These are phyloP conservation scores for Hirudinaria manillensis DNA, from an alignment of 2,888 invertebrate species.

Conservation along the genomic window DNA sequence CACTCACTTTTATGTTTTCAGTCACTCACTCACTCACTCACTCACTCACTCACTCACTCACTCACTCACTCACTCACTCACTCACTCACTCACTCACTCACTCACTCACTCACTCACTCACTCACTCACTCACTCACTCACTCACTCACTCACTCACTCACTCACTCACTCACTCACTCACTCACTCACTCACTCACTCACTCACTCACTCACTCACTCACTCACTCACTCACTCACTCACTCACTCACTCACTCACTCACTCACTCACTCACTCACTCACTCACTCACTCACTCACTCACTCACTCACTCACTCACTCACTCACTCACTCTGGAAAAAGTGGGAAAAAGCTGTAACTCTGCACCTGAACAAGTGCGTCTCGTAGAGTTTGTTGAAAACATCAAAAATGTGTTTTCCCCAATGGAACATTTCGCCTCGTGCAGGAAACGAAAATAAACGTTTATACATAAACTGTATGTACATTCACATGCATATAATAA, in stretches of 20 bases:
- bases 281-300: conserved; percentile 18
- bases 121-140: conserved; percentile 24
- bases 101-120: conserved; percentile 24
- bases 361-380: background rate
- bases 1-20: background rate
- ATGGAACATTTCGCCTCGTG: background rate
- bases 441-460: background rate
- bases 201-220: conserved; percentile 8
- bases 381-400: background rate
- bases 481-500: background rate
- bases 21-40: background rate
- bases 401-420: background rate
- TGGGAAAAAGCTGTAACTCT: background rate
- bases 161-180: conserved; percentile 19
- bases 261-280: conserved; percentile 22
- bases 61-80: conserved; percentile 19
- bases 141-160: conserved; percentile 24
- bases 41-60: background rate
- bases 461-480: too few species aligned
- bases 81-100: conserved; percentile 24
- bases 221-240: conserved; percentile 21
- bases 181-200: conserved; percentile 7
- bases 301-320: background rate
- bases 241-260: conserved; percentile 24
- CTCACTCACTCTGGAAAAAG: background rate